Evolutionary conservation across 1,140 invertebrate species (phyloP), one percentile per base, ranked within the genome.

Genomic region (Pantala flavescens): DNA sequence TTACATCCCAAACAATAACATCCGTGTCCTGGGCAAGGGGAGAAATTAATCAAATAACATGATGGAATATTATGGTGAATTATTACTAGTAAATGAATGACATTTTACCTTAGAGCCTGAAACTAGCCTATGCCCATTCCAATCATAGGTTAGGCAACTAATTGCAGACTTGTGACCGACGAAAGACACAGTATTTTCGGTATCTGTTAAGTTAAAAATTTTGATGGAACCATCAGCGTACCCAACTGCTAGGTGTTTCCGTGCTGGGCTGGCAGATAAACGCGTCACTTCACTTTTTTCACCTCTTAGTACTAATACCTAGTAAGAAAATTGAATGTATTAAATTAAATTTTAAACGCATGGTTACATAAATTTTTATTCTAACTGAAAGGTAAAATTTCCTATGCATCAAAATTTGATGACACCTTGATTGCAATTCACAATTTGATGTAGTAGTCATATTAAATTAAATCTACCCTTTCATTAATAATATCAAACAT

Each of bases 1-100:
- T 91, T 43, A 96, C 87, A 86, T 99, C 97, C 92, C 97, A 98
- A 28, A 98, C 83, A 71, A 98, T 93, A 9, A 99, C 89, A 84
- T 97, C 93, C 23, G 93, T 96, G 81, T 98, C 96, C 89, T 94
- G 78, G 80, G 43, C 70, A 77, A 75, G 70, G n/a, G n/a, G n/a
- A n/a, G n/a, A n/a, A n/a, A n/a, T n/a, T n/a, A n/a, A n/a, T 76
- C 73, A 28, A 43, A 7, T 36, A 16, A 55, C 43, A 1, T 7
- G 43, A 73, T 24, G 19, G 19, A 9, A 0, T 0, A 43, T 21
- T 10, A 23, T n/a, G 11, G 7, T 43, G 73, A 55, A 36, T 43
- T 9, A 43, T n/a, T 21, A 73, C 19, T 43, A 1, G 23, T 12
- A 36, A 9, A 9, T 2, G 28, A 9, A 79, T 76, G 80, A 78